Evolutionary conservation across 1,140 invertebrate species (phyloP), one percentile per base, ranked within the genome.

Genomic region (Diabrotica undecimpunctata): DNA sequence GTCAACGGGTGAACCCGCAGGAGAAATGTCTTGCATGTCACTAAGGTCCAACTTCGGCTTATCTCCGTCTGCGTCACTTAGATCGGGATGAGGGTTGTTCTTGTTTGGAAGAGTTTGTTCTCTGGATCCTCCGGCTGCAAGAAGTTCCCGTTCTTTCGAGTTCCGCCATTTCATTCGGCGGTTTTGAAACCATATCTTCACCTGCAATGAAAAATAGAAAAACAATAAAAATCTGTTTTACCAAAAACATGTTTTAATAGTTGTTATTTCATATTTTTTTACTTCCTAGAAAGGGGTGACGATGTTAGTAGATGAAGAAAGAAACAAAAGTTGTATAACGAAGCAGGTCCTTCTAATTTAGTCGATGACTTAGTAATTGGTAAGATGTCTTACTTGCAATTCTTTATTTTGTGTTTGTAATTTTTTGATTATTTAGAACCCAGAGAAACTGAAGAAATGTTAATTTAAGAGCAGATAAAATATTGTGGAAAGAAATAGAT

Each of bases 161-260:
- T 99, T 99, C 7, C 96, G 84, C 94, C 94, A 97, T 79, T 97
- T 97, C 94, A 96, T 97, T 57, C 94, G 87, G 0, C 94, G 86
- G 77, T 96, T 97, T 86, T 97, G 94, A 79, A 96, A 96, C 94
- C 94, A 96, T 66, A 96, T 96, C 83, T 96, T 96, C 64, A 96
- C 94, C 94, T 96, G 83, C 11, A 83, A 85, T 73, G n/a, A 46
- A 46, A 5, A 25, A 25, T 2, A 25, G 25, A 25, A 38, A n/a
- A 46, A 61, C 46, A 3, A 51, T 61, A 62, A 11, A 36, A 60
- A 60, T 9, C 41, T 14, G 3, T 6, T 53, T 12, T 53, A 12
- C 5, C 10, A 14, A 11, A 0, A 12, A 53, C 4, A 11, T 53
- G 10, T 53, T 7, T 53, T 51, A 25, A 2, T 25, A 25, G n/a